Evolutionary conservation across 2,113 vertebrate species (phyloP).

Genomic region (Saimiri boliviensis): DNA sequence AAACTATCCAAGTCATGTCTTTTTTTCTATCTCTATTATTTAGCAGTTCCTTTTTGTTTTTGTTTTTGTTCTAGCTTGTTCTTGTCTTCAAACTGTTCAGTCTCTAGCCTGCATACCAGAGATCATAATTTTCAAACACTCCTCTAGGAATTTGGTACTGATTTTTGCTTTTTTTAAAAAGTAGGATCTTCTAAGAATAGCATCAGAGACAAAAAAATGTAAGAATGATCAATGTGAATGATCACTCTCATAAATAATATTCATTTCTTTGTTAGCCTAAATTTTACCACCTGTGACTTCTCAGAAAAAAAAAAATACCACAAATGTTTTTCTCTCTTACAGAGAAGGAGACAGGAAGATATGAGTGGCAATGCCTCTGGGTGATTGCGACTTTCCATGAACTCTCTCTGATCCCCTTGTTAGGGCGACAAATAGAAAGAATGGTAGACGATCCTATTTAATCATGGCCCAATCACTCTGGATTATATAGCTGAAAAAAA

Average conservation of each 20-base stretch:
- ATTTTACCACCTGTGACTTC: background rate
- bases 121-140: background rate
- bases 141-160: background rate
- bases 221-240: background rate
- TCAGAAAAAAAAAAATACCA: background rate
- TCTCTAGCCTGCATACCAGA: background rate
- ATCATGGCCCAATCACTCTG: background rate
- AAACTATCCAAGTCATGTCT: background rate
- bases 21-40: background rate
- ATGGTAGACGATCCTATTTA: background rate
- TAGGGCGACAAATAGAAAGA: background rate
- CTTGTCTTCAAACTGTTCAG: background rate
- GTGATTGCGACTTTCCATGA: background rate
- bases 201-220: background rate
- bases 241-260: background rate
- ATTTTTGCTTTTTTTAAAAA: slow-evolving; percentile 29
- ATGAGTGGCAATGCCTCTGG: background rate
- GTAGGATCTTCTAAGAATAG: background rate
- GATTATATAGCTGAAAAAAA: background rate
- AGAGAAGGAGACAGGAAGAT: background rate
- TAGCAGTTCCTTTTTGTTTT: background rate
- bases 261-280: slow-evolving; percentile 10
- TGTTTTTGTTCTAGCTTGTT: background rate
- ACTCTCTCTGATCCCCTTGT: background rate
- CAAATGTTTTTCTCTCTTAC: background rate